These are phyloP conservation scores for Noctilio leporinus DNA, from an alignment of 2,113 vertebrate species.

Conservation along the genomic window DNA sequence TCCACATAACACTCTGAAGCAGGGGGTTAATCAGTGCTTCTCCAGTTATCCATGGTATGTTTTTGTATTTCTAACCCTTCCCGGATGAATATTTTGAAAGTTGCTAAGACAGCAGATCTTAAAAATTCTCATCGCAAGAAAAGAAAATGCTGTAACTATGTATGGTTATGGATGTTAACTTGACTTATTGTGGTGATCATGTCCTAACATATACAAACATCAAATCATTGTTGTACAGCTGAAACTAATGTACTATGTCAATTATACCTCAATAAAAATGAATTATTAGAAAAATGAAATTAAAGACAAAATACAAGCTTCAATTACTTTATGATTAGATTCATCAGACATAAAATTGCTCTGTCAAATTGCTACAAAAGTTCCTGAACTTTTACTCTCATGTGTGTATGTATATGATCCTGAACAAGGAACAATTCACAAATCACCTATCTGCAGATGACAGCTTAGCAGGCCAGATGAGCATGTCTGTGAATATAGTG, in stretches of 20 bases:
- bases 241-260: too few species aligned
- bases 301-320: neutral
- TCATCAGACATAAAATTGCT: neutral
- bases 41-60: neutral
- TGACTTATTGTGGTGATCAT: too few species aligned
- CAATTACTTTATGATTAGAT: neutral
- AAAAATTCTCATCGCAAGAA: neutral
- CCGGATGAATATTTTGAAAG: neutral
- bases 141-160: too few species aligned
- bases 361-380: neutral
- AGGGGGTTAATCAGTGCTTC: neutral
- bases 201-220: too few species aligned
- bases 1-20: neutral
- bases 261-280: too few species aligned
- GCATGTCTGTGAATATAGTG: neutral
- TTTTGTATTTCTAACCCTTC: neutral
- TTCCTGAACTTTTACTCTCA: neutral
- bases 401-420: neutral
- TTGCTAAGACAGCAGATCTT: neutral
- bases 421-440: neutral
- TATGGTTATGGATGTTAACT: too few species aligned
- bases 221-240: too few species aligned
- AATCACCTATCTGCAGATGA: neutral
- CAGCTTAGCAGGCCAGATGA: neutral
- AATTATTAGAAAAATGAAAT: neutral